phyloP scores from a whole-genome alignment of 2,113 vertebrate genomes.

The Psilopsiagon aymara region DNA sequence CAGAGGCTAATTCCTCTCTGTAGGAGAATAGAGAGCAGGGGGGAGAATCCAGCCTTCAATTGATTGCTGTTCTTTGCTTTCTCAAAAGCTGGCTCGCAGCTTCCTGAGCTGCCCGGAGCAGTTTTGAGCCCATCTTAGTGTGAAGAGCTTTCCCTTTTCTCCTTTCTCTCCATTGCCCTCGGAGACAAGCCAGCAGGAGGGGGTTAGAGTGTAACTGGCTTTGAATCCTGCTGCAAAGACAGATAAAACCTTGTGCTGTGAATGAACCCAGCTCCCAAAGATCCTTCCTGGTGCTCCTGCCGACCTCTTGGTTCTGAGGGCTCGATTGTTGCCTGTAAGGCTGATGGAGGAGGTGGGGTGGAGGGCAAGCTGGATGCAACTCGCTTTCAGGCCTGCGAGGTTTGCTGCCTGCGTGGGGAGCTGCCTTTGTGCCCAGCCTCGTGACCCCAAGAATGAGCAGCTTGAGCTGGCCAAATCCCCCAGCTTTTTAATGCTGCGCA shows the following conservation, averaged over 20 bases:
- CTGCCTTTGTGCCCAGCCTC: neutral
- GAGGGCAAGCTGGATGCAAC: neutral
- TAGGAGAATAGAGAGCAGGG: neutral
- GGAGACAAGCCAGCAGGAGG: neutral
- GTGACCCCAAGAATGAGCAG: neutral
- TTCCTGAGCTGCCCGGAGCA: constrained; percentile 28
- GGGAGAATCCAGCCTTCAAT: neutral
- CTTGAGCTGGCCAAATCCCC: neutral
- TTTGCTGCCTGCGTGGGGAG: neutral
- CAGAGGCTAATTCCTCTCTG: neutral
- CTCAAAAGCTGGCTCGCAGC: constrained; percentile 3
- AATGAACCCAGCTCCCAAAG: neutral
- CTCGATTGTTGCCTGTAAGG: neutral
- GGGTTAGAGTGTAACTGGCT: neutral
- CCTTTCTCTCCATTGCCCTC: neutral
- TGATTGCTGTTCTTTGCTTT: neutral
- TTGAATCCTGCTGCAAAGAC: neutral
- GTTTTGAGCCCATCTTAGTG: constrained; percentile 5
- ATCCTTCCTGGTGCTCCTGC: neutral
- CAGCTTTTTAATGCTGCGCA: neutral
- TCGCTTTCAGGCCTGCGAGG: neutral
- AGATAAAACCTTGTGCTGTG: neutral
- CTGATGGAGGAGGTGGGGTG: neutral
- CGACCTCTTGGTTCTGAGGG: neutral
- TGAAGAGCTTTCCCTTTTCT: constrained; percentile 27